These are phyloP conservation scores for Lymantria monacha DNA, from an alignment of 2,888 invertebrate species.

Conservation along the genomic window DNA sequence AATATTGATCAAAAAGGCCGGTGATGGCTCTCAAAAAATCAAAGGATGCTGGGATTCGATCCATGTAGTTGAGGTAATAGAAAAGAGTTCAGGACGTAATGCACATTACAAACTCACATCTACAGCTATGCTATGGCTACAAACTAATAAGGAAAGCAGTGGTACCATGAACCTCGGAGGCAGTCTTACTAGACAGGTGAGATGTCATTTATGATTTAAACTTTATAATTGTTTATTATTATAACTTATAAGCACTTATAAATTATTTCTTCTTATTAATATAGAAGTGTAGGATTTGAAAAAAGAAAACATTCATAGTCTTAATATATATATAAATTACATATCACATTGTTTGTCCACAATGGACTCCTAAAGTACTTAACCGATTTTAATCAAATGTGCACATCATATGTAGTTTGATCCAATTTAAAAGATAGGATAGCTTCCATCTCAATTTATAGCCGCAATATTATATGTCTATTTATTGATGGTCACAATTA, in stretches of 20 bases:
- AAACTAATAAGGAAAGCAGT: constrained; percentile 97
- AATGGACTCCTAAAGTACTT: no score
- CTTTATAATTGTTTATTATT: not conserved
- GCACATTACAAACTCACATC: constrained; percentile 99
- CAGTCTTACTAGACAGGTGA: constrained; percentile 96
- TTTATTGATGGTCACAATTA: no score
- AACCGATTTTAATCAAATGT: no score
- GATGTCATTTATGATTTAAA: not conserved
- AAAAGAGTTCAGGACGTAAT: constrained; percentile 95
- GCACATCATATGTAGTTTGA: no score
- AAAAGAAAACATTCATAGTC: no score
- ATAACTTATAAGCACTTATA: not conserved
- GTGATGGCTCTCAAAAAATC: constrained; percentile 98
- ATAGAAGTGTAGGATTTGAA: no score
- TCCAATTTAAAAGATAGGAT: no score
- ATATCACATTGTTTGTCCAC: no score
- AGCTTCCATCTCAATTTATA: no score
- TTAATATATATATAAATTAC: no score
- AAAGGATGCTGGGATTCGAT: constrained; percentile 99
- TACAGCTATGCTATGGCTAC: constrained; percentile 99
- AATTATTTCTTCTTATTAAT: no score
- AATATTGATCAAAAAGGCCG: constrained; percentile 99
- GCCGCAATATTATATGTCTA: no score
- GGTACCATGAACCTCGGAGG: constrained; percentile 99
- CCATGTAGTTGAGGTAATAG: constrained; percentile 99